These are phyloP conservation scores for Prosapia bicincta DNA, from an alignment of 2,888 invertebrate species.

Conservation along the genomic window DNA sequence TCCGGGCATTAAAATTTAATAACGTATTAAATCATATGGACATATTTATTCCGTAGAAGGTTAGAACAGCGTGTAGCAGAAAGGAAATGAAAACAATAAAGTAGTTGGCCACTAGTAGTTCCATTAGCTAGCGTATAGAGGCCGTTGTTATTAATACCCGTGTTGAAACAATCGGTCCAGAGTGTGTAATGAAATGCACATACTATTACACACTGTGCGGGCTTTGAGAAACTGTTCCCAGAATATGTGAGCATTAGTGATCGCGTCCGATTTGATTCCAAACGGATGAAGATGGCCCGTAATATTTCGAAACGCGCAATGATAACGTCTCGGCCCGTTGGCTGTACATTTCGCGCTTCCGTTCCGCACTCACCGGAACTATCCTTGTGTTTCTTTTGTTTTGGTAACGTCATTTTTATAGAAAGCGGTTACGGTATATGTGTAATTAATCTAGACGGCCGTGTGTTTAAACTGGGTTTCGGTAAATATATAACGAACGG, in stretches of 20 bases:
- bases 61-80: neutral
- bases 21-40: neutral
- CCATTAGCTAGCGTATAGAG: neutral
- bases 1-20: neutral
- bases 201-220: neutral
- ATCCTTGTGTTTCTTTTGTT: neutral
- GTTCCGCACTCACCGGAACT: neutral
- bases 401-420: neutral
- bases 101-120: neutral
- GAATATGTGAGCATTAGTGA: neutral
- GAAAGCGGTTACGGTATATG: neutral
- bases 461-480: too few relatives aligned
- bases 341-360: neutral
- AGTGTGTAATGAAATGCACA: neutral
- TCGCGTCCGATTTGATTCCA: neutral
- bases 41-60: constrained; percentile 1
- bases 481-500: too few relatives aligned
- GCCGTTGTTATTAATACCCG: neutral
- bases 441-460: neutral
- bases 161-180: neutral
- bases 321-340: neutral
- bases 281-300: neutral
- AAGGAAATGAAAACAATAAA: neutral
- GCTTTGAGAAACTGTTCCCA: neutral
- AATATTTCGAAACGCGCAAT: neutral